Evolutionary conservation across 2,888 invertebrate genomes (phyloP).

Genomic region (Nycteola revayana): DNA sequence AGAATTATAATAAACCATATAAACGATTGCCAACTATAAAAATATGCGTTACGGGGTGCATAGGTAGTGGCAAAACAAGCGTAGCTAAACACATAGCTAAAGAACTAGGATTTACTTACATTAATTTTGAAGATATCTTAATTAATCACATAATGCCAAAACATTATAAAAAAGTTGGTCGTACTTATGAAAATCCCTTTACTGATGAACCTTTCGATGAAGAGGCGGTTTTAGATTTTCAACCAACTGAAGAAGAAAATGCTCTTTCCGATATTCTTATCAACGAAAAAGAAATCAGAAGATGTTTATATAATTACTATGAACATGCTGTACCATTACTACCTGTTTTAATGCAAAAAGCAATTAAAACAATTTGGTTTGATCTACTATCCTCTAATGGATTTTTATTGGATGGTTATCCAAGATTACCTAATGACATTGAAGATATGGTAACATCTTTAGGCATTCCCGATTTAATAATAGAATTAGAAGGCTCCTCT

Average conservation of each 20-base stretch:
- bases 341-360: constrained; percentile 59
- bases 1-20: constrained; percentile 65
- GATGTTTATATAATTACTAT: constrained; percentile 71
- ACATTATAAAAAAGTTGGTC: constrained; percentile 71
- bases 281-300: constrained; percentile 61
- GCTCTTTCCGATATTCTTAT: constrained; percentile 49
- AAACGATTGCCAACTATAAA: constrained; percentile 71
- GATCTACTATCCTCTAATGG: constrained; percentile 68
- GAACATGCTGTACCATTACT: constrained; percentile 71
- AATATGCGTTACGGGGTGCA: constrained; percentile 81
- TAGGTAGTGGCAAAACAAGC: constrained; percentile 78
- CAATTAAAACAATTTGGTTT: constrained; percentile 77
- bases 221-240: constrained; percentile 56
- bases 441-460: constrained; percentile 72
- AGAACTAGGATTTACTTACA: constrained; percentile 78
- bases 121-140: constrained; percentile 69
- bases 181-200: constrained; percentile 64
- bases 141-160: constrained; percentile 59
- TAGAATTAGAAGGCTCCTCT: constrained; percentile 67
- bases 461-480: constrained; percentile 82
- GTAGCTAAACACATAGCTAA: constrained; percentile 73
- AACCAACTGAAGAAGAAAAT: constrained; percentile 58
- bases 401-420: constrained; percentile 84
- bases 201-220: constrained; percentile 53
- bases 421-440: constrained; percentile 78